Evolutionary conservation across 2,888 invertebrate genomes (phyloP), one percentile per base, ranked within the genome.

Genomic region (Oscheius sp.): DNA sequence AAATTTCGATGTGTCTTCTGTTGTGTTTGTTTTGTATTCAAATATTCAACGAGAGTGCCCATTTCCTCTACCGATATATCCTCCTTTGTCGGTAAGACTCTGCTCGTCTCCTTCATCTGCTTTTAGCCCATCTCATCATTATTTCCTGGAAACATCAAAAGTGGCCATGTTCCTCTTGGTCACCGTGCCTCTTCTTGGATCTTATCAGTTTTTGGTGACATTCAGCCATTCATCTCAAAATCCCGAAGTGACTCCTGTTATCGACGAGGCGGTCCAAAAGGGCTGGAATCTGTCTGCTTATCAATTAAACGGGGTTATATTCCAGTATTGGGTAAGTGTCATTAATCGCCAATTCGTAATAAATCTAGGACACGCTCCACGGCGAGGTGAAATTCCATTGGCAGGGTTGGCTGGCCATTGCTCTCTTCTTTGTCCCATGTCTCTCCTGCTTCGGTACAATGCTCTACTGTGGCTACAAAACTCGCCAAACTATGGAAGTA

Each of bases 41-140:
- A 16, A 66, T 66, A 5, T 66, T 52, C 52, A 66, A 66, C 25
- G 23, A 66, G 35, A 27, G 18, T 52, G 29, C 35, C 29, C 66
- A 66, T 49, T 66, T 66, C 35, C 52, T 52, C 35, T 66, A 46
- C 21, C 25, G 66, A 23, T 66, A 52, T n/a, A 52, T 66, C 16
- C 66, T 66, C 13, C 29, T 66, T 1, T 49, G 52, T 52, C 46
- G 52, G 66, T 66, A 66, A 21, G 25, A 0, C 13, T 61, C 23
- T 61, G 13, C 21, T 61, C 41, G 2, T 59, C 41, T 59, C 41
- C 41, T 16, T 56, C 27, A 25, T n/a, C 27, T 6, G 18, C 25
- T 56, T 16, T 61, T 43, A 61, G 43, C 7, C 12, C 61, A 2
- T 41, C 25, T 13, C 35, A 58, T 9, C 21, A 27, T 29, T 27